Evolutionary conservation across 2,888 invertebrate genomes (phyloP), one percentile per base, ranked within the genome.

Genomic region (Sinotaia quadrata): DNA sequence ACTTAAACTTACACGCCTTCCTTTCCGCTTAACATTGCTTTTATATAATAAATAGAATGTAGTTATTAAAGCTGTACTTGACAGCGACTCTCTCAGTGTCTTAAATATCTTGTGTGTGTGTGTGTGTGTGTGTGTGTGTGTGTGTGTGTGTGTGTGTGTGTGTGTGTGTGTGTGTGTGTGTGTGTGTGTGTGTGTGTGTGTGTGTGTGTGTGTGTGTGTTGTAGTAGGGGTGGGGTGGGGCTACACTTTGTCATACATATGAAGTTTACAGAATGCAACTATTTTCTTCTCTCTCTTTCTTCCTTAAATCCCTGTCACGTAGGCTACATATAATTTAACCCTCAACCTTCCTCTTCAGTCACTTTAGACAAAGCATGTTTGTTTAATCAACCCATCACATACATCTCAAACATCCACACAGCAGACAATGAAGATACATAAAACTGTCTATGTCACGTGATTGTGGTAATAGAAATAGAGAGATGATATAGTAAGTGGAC

Each of bases 161-260:
- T 44, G 59, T 33, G 24, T 24, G 2, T n/a, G 34, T 24, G 21
- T 15, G 37, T 33, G 34, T 37, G 58, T 33, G 37, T 29, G 21
- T 27, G 21, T 27, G 58, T 29, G 15, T 33, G 54, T 54, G 27
- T 54, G 34, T 34, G 12, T 54, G 51, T n/a, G 51, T 15, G 51
- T n/a, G 51, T 51, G 51, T 51, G 51, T 51, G 51, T n/a, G 51
- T 54, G 27, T 54, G 31, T 24, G 12, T 52, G 21, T 52, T 41
- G 41, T 41, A 41, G 41, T 41, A 18, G 41, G 41, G 8, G 41
- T 41, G 41, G 18, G 41, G 18, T 8, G 18, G 41, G 18, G 41
- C 8, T 8, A 41, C 10, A 41, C 10, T 12, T 8, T 12, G 41
- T 12, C 41, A 18, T 12, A 18, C 8, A 18, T 12, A 41, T 41